phyloP scores from a whole-genome alignment of 2,113 vertebrate species.

The Alaudala cheleensis region DNA sequence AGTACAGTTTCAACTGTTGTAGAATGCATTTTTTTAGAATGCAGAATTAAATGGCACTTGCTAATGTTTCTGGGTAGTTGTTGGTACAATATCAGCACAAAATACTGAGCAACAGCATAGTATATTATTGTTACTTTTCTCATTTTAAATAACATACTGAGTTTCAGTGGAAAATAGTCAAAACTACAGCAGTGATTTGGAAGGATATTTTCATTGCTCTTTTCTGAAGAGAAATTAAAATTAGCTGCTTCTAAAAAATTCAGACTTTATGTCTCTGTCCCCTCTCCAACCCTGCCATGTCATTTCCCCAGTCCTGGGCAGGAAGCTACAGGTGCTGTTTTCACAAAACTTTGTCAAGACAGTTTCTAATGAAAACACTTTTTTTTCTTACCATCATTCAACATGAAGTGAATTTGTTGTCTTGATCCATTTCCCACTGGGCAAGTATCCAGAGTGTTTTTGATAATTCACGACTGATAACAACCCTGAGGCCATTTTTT shows the following conservation, averaged over 20 bases:
- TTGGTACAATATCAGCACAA: neutral
- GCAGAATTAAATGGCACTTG: neutral
- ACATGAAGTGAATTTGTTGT: neutral
- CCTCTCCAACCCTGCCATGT: neutral
- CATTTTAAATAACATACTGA: neutral
- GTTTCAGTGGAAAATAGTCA: neutral
- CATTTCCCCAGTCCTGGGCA: neutral
- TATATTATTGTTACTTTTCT: neutral
- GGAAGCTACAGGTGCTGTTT: conserved; percentile 31
- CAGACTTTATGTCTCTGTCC: neutral
- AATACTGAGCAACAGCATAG: neutral
- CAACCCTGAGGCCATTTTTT: neutral
- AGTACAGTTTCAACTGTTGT: neutral
- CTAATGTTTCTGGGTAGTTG: neutral
- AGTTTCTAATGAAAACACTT: neutral
- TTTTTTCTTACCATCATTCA: neutral
- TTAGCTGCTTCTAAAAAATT: neutral
- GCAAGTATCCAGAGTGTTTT: neutral
- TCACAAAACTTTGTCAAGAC: neutral
- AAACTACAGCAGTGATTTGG: neutral
- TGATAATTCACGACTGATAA: neutral
- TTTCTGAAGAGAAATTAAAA: neutral
- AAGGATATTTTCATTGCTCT: neutral
- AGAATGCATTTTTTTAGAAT: neutral
- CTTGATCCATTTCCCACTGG: neutral